phyloP scores from a whole-genome alignment of 2,113 vertebrate genomes.

The Clarias gariepinus region DNA sequence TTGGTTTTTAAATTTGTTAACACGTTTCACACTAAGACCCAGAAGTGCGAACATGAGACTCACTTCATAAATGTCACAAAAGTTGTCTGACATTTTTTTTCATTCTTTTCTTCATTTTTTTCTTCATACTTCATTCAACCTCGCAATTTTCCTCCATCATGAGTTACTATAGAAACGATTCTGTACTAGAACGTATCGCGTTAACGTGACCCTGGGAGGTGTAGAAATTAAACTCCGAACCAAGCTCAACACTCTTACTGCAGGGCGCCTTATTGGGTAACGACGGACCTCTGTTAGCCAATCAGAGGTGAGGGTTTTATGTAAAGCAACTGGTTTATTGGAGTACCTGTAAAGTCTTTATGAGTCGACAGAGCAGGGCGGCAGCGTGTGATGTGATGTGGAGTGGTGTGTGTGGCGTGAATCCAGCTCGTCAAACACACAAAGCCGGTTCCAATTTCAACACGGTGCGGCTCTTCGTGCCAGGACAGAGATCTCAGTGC shows the following conservation, averaged over 20 bases:
- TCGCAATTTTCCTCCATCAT: background rate
- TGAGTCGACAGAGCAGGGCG: background rate
- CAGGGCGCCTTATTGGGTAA: background rate
- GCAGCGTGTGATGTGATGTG: slow-evolving; percentile 58
- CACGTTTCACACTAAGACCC: too few species aligned
- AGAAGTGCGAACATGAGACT: too few species aligned
- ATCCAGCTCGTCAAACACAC: slow-evolving; percentile 67
- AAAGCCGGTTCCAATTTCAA: slow-evolving; percentile 76
- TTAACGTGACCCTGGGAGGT: background rate
- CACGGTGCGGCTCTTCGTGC: slow-evolving; percentile 63
- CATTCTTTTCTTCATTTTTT: too few species aligned
- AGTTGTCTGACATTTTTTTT: too few species aligned
- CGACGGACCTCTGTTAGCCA: background rate
- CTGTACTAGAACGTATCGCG: background rate
- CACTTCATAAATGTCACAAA: too few species aligned
- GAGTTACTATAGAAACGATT: background rate
- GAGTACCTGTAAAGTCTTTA: background rate
- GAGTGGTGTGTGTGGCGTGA: slow-evolving; percentile 62
- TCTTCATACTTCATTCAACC: background rate
- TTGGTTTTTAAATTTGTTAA: too few species aligned
- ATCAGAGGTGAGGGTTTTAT: background rate
- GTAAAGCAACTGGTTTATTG: background rate
- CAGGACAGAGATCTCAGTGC: slow-evolving; percentile 71
- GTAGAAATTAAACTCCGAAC: background rate
- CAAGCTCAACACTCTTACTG: background rate